Percentiles rank a stretch among this genome's conserved stretches.
These are phyloP conservation scores for Leptocoma aspasia DNA, from an alignment of 2,113 vertebrate species.

Conservation along the genomic window DNA sequence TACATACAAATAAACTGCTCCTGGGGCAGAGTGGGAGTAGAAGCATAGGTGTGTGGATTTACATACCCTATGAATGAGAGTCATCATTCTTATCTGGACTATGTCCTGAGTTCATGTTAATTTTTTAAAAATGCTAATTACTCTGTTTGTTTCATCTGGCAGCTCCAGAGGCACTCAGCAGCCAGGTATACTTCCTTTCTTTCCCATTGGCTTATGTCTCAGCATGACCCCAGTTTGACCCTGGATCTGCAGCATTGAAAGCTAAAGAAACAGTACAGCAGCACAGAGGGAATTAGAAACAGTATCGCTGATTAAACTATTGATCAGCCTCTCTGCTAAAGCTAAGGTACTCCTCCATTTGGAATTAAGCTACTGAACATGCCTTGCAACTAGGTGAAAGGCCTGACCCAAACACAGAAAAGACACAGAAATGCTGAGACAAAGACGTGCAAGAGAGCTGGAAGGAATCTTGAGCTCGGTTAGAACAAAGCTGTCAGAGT, in stretches of 20 bases:
- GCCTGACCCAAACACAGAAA: not conserved
- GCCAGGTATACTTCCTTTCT: not conserved
- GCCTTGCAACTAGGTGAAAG: not conserved
- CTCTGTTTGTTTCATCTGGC: not conserved
- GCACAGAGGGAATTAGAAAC: slow-evolving; percentile 17
- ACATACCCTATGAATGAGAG: too few species aligned
- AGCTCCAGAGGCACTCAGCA: not conserved
- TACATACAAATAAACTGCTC: not conserved
- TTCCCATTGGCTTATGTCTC: not conserved
- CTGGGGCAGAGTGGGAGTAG: not conserved
- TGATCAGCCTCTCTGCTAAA: slow-evolving; percentile 29
- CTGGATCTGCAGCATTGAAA: not conserved
- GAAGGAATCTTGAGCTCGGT: rapidly evolving
- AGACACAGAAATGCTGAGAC: not conserved
- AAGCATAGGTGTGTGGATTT: not conserved
- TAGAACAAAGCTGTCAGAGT: not conserved
- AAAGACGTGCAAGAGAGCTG: not conserved
- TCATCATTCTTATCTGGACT: too few species aligned
- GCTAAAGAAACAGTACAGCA: not conserved
- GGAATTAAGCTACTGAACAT: not conserved
- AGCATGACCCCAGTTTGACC: not conserved
- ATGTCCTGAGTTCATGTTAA: too few species aligned
- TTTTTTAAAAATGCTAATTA: too few species aligned
- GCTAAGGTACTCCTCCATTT: not conserved
- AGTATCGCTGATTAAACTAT: slow-evolving; percentile 32